Percentiles rank a stretch among this genome's conserved stretches.
Evolutionary conservation across 2,113 vertebrate species (phyloP).

Genomic region (Natator depressus): DNA sequence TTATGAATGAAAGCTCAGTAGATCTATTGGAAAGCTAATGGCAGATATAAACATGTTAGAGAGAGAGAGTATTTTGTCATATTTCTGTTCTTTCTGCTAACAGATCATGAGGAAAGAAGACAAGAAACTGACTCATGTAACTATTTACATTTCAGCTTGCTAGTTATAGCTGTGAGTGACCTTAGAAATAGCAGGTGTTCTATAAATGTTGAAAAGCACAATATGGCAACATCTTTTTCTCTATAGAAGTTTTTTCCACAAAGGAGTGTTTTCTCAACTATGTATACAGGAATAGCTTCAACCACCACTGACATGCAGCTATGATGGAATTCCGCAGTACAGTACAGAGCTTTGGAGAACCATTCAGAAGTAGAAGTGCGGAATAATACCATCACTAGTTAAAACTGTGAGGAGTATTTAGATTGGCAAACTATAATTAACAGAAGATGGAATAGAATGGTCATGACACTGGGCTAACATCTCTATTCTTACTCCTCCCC

Average conservation of each 20-base stretch:
- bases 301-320: not conserved
- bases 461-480: not conserved
- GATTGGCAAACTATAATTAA: not conserved
- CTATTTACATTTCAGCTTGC: not conserved
- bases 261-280: not conserved
- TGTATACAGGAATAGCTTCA: not conserved
- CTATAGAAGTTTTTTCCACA: not conserved
- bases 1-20: not conserved
- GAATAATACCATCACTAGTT: not conserved
- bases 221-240: not conserved
- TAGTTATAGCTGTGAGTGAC: not conserved
- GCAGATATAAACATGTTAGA: not conserved
- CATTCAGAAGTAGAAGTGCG: not conserved
- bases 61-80: not conserved
- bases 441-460: not conserved
- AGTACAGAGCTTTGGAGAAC: not conserved
- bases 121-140: not conserved
- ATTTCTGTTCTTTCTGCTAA: constrained; percentile 5
- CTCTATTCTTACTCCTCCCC: not conserved
- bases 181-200: not conserved
- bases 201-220: not conserved
- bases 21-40: not conserved
- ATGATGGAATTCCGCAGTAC: not conserved
- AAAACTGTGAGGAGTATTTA: not conserved
- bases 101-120: not conserved